Evolutionary conservation across 2,113 vertebrate species (phyloP).

Genomic region (Labrus mixtus): DNA sequence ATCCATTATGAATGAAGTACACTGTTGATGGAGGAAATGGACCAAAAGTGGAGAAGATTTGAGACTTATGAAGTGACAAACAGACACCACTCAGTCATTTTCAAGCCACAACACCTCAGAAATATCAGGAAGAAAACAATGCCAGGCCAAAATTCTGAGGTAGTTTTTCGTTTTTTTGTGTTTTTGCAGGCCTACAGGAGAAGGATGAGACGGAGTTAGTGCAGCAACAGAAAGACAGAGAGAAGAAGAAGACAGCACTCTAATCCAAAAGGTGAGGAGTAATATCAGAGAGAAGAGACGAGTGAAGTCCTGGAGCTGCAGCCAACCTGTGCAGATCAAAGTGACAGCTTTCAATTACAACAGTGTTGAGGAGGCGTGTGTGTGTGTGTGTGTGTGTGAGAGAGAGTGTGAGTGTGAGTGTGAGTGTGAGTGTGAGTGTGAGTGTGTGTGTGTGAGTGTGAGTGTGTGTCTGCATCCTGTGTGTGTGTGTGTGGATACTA

Average conservation of each 20-base stretch:
- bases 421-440: constrained; percentile 20
- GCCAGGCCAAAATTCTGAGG: constrained; percentile 1
- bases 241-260: constrained; percentile 11
- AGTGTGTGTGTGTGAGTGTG: constrained; percentile 17
- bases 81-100: constrained; percentile 23
- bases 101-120: constrained; percentile 5
- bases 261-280: constrained; percentile 58
- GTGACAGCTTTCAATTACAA: constrained; percentile 75
- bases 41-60: constrained; percentile 15
- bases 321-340: constrained; percentile 64
- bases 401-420: constrained; percentile 16
- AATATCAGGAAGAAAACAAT: not conserved
- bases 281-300: constrained; percentile 57
- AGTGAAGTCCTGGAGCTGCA: constrained; percentile 61
- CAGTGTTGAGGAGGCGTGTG: not conserved
- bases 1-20: constrained; percentile 74
- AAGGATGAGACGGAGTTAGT: not conserved
- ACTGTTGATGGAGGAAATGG: constrained; percentile 28
- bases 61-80: constrained; percentile 37
- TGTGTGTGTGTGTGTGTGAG: not conserved
- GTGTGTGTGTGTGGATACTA: constrained; percentile 24
- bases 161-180: constrained; percentile 13
- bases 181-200: not conserved
- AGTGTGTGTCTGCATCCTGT: constrained; percentile 10
- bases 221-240: constrained; percentile 13